Evolutionary conservation across 2,888 invertebrate genomes (phyloP), one percentile per base, ranked within the genome.

Genomic region (Herminia tarsipennalis): DNA sequence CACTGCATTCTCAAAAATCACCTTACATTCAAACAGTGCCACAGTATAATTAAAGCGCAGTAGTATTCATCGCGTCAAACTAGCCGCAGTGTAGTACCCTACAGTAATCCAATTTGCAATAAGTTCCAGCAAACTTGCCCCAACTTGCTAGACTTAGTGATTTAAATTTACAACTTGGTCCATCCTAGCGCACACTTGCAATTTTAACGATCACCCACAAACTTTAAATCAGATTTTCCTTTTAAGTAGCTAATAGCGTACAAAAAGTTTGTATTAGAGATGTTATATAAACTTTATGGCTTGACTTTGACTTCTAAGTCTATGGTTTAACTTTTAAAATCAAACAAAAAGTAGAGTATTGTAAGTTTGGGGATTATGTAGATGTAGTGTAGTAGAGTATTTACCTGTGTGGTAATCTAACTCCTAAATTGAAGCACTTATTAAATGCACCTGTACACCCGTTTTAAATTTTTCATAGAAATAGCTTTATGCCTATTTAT

Each of bases 91-190:
- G 44, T 64, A 66, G 43, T 42, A 57, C 56, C 52, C 71, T 69
- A 63, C 70, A 71, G 78, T 89, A 87, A 87, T 88, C 86, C 86
- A 89, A 90, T 87, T 88, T 88, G 80, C 81, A 76, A 78, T 73
- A 83, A 87, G 81, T 87, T 83, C 57, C 53, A 55, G 56, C 67
- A 65, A 78, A 78, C 70, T 80, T 76, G 59, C 67, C 58, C 57
- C 58, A 73, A 78, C 75, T 87, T 72, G 67, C 76, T 76, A 80
- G 80, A 84, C 84, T 86, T 82, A 84, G 85, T 88, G 89, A 89
- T 89, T 89, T 86, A 87, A 89, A 89, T 88, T 86, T 83, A 81
- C 79, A 85, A 89, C 83, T 88, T 82, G 52, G 80, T 79, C 81
- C 81, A 67, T 74, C 73, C 63, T 46, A 56, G 53, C 48, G 68